A percentile compares a stretch with the other conserved stretches of the same genome.
These are phyloP conservation scores for Caenorhabditis brenneri DNA, from an alignment of 1,140 invertebrate genomes.

Conservation along the genomic window DNA sequence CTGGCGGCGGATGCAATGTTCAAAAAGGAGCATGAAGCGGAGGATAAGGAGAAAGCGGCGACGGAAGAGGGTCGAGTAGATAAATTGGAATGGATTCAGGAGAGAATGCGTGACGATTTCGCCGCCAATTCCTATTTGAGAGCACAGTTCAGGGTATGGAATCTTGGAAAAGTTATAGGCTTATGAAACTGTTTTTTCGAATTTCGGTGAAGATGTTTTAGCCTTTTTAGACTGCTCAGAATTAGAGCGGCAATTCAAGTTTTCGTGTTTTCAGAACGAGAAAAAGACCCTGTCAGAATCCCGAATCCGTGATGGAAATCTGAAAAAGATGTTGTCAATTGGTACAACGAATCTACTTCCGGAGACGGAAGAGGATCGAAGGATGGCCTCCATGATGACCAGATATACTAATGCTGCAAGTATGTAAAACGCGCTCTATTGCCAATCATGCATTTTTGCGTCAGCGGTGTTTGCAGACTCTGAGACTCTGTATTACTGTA, in stretches of 20 bases:
- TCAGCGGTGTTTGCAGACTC: too few species aligned
- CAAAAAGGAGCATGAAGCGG: conserved; percentile 62
- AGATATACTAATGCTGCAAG: conserved; percentile 51
- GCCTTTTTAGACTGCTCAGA: too few species aligned
- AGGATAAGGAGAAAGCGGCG: conserved; percentile 61
- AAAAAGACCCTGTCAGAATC: conserved; percentile 62
- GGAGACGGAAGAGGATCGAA: conserved; percentile 63
- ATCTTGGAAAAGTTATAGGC: too few species aligned
- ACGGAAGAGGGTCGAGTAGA: conserved; percentile 60
- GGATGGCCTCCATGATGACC: conserved; percentile 61
- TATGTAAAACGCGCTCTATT: too few species aligned
- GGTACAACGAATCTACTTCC: conserved; percentile 59
- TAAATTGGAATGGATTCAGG: conserved; percentile 65
- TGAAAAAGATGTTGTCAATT: conserved; percentile 60
- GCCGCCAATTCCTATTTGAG: conserved; percentile 62
- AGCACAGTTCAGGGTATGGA: conserved; percentile 62
- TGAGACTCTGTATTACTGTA: too few species aligned
- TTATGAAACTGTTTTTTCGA: too few species aligned
- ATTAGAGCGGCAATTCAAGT: too few species aligned
- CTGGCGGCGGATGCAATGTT: conserved; percentile 69
- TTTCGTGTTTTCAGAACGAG: conserved; percentile 61
- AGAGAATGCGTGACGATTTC: conserved; percentile 68
- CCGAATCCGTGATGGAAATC: conserved; percentile 58
- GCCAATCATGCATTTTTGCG: too few species aligned
- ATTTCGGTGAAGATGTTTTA: too few species aligned